Evolutionary conservation across 2,797 vertebrate species (phyloP).

Genomic region (Syngnathus rostellatus): DNA sequence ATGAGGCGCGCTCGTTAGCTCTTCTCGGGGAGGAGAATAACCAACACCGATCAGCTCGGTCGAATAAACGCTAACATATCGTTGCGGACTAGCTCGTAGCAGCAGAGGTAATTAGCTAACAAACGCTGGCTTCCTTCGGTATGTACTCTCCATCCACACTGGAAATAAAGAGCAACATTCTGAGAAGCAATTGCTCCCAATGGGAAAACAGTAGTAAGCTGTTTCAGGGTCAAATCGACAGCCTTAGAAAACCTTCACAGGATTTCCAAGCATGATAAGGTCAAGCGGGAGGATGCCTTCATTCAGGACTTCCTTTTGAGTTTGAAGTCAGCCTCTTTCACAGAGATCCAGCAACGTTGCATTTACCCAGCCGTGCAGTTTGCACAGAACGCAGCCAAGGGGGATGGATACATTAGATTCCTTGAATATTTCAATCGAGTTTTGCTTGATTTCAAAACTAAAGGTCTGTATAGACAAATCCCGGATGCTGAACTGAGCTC

Average conservation of each 20-base stretch:
- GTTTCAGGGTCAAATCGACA: neutral
- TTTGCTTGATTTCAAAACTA: no score
- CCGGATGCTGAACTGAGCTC: no score
- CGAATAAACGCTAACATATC: neutral
- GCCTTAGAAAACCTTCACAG: neutral
- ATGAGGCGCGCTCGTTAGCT: constrained; percentile 33
- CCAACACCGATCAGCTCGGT: neutral
- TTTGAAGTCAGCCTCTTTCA: neutral
- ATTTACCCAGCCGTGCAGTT: neutral
- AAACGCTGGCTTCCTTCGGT: neutral
- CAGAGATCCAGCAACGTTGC: neutral
- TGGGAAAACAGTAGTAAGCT: neutral
- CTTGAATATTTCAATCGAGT: neutral
- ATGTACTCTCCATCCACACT: neutral
- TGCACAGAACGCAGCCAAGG: no score
- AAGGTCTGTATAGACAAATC: no score
- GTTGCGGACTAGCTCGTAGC: neutral
- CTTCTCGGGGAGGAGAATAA: constrained; percentile 21
- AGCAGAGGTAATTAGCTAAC: neutral
- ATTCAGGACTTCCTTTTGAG: neutral
- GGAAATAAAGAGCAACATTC: neutral
- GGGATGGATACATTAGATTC: neutral
- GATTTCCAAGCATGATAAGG: neutral
- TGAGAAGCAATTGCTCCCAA: neutral
- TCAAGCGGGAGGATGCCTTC: neutral